Conservation (phyloP, 2,797 vertebrate species). For the Ara ararauna region DNA sequence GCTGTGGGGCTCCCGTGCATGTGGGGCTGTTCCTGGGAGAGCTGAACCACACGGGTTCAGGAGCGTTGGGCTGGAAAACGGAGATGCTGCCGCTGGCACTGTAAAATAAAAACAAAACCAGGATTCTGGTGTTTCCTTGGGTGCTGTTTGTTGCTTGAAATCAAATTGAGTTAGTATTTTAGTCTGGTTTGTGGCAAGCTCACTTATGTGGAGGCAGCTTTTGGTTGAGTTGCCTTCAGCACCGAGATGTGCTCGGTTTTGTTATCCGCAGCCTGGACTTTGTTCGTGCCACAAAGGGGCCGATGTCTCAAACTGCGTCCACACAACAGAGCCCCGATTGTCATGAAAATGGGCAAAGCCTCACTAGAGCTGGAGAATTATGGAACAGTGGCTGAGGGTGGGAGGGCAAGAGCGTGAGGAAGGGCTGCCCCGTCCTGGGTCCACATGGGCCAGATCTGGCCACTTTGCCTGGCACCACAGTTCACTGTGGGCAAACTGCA, state of each 20-base stretch:
- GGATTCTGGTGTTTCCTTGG: not conserved
- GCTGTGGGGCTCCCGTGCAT: not conserved
- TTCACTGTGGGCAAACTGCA: not conserved
- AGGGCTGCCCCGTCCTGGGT: not conserved
- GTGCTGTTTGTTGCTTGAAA: not conserved
- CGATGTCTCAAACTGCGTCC: slow-evolving; percentile 24
- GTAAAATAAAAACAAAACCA: not conserved
- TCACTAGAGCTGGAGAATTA: not conserved
- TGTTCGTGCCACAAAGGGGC: slow-evolving; percentile 59
- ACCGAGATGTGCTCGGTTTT: not conserved
- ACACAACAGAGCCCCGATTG: slow-evolving; percentile 58
- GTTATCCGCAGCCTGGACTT: not conserved
- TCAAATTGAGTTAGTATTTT: not conserved
- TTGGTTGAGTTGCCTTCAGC: not conserved
- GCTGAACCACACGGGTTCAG: rapidly evolving
- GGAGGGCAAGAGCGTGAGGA: not conserved
- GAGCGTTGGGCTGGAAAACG: rapidly evolving
- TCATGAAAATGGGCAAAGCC: slow-evolving; percentile 60
- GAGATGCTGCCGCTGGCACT: not conserved
- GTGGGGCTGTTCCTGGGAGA: not conserved
- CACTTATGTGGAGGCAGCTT: not conserved
- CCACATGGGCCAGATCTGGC: not conserved
- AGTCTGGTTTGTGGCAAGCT: not conserved
- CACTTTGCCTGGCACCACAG: not conserved
- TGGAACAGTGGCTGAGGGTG: not conserved